Conservation (phyloP, 2,797 vertebrate species). For the Alcedo atthis region DNA sequence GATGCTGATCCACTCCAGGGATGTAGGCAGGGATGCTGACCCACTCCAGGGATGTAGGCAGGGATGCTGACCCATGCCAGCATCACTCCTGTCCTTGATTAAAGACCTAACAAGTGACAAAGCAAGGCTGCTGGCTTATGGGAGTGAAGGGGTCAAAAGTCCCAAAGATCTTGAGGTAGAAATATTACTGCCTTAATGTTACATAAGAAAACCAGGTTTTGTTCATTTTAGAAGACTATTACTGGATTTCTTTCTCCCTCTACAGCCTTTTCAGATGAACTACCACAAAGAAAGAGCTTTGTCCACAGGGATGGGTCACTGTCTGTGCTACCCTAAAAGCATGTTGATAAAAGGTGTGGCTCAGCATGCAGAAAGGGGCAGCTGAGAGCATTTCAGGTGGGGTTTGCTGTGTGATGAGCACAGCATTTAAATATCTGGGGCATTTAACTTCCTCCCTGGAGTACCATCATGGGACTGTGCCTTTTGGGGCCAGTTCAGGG, state of each 20-base stretch:
- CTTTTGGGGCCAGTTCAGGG: background rate
- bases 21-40: background rate
- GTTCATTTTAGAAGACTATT: background rate
- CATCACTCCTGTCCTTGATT: background rate
- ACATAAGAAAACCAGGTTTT: background rate
- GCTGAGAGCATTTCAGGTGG: background rate
- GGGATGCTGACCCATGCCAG: background rate
- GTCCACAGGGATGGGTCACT: background rate
- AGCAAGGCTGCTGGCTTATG: background rate
- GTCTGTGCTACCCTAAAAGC: background rate
- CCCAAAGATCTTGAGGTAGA: accelerated
- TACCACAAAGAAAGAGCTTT: background rate
- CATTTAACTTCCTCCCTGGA: background rate
- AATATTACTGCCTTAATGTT: background rate
- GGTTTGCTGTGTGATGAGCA: background rate
- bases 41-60: background rate
- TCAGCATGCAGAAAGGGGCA: background rate
- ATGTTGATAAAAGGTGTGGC: background rate
- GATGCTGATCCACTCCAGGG: background rate
- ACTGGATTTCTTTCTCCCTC: background rate
- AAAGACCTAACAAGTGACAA: background rate
- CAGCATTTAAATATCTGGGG: background rate
- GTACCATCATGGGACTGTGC: background rate
- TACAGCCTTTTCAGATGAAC: background rate
- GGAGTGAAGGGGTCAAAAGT: background rate